These are phyloP conservation scores for Podocnemis expansa DNA, from an alignment of 2,113 vertebrate species.

Conservation along the genomic window DNA sequence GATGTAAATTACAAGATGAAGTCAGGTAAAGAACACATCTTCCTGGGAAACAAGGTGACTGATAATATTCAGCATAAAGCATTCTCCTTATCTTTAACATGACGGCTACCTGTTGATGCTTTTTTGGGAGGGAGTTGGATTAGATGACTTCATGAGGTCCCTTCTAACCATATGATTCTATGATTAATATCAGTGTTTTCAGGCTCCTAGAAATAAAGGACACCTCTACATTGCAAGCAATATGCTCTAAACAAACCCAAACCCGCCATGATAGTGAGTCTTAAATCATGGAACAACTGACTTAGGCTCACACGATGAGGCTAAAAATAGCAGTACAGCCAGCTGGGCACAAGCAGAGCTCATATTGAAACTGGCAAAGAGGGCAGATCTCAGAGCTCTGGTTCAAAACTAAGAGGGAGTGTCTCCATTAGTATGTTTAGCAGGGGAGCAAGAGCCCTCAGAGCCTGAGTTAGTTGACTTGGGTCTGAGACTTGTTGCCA, in stretches of 20 bases:
- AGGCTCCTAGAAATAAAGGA: neutral
- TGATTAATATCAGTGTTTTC: neutral
- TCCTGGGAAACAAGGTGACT: neutral
- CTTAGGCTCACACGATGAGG: neutral
- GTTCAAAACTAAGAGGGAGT: neutral
- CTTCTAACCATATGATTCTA: no score
- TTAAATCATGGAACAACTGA: neutral
- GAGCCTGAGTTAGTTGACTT: neutral
- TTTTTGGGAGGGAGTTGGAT: no score
- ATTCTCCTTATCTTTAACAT: neutral
- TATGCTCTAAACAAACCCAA: neutral
- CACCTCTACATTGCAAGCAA: no score
- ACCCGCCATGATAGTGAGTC: neutral
- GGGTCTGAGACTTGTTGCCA: neutral
- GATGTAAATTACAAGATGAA: neutral
- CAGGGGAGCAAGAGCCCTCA: neutral
- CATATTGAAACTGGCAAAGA: neutral
- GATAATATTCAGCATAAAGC: neutral
- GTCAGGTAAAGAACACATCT: neutral
- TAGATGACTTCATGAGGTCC: no score
- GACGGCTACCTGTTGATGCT: neutral
- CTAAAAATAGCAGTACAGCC: neutral
- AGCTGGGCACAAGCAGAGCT: neutral
- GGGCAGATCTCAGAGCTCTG: neutral
- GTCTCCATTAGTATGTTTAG: neutral